Conservation (phyloP, 2,113 vertebrate genomes). For the Oncorhynchus clarkii region DNA sequence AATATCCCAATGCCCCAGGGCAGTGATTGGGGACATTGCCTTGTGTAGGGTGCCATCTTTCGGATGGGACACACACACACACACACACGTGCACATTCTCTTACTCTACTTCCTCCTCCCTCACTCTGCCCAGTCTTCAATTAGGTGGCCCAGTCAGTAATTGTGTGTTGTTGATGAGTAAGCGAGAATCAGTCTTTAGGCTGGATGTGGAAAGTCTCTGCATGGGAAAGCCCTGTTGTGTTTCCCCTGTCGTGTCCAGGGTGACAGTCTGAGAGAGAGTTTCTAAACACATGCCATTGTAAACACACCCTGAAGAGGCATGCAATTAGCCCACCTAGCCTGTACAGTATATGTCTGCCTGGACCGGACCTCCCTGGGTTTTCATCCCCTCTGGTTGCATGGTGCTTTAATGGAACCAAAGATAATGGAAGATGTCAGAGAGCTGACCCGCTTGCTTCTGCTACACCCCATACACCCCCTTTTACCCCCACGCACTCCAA, state of each 20-base stretch:
- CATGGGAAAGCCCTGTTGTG: slow-evolving; percentile 17
- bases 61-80: too few species aligned
- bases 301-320: slow-evolving; percentile 45
- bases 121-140: slow-evolving; percentile 69
- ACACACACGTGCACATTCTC: slow-evolving; percentile 30
- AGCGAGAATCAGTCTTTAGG: slow-evolving; percentile 38
- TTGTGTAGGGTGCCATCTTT: too few species aligned
- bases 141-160: slow-evolving; percentile 62
- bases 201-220: slow-evolving; percentile 44
- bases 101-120: slow-evolving; percentile 28
- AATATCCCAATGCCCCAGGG: too few species aligned
- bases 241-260: slow-evolving; percentile 20
- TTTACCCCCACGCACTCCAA: slow-evolving; percentile 9
- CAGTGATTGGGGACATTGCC: too few species aligned
- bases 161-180: slow-evolving; percentile 63
- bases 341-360: background rate
- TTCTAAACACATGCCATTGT: slow-evolving; percentile 47
- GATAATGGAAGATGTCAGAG: slow-evolving; percentile 9
- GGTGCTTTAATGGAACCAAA: slow-evolving; percentile 23
- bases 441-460: background rate
- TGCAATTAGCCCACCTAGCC: slow-evolving; percentile 5
- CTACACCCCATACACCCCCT: slow-evolving; percentile 8
- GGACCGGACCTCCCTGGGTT: background rate
- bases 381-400: slow-evolving; percentile 23
- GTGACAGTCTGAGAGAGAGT: slow-evolving; percentile 36